Evolutionary conservation across 2,888 invertebrate genomes (phyloP), one percentile per base, ranked within the genome.

Genomic region (Eustalomyia histrio): DNA sequence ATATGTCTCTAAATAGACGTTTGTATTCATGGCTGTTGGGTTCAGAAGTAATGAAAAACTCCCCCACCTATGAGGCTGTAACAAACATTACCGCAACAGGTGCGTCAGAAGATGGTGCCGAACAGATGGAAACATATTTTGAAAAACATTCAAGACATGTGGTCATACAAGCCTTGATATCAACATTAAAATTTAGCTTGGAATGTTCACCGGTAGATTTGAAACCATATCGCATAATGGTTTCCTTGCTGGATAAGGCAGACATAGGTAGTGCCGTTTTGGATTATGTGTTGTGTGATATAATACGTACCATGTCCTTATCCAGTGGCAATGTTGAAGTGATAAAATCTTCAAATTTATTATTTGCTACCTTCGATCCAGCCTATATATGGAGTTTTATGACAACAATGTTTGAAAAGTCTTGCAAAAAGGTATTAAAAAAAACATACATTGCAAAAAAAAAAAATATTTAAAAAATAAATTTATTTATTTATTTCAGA

Each of bases 1-100:
- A 97, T 88, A 97, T 97, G 95, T 97, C 97, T 33, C 92, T 97
- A 14, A 97, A 97, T 89, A 93, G 95, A 83, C 93, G 97, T 39
- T 91, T 97, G 35, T 97, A 95, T 90, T 94, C 95, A 0, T 97
- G 97, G 97, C 91, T 97, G 24, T 90, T 96, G 84, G 96, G 95
- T 53, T 93, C 93, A 8, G 95, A 95, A 88, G 92, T 93, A 35
- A 84, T 87, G 43, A 93, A 93, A 84, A 92, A 92, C 33, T 87
- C 89, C 1, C 88, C 89, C 24, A 87, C 86, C 17, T 89, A 89
- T 61, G 88, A 88, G 21, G 86, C 88, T 17, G 55, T 58, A 1
- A 47, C 58, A n/a, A 43, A 64, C 9, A 52, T 80, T 53, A 82
- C 86, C 3, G 55, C 81, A 0, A 57, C 81, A 0, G 83, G 83